A percentile compares a stretch with the other conserved stretches of the same genome.
These are phyloP conservation scores for Rachycentron canadum DNA, from an alignment of 2,797 vertebrate genomes.

Conservation along the genomic window DNA sequence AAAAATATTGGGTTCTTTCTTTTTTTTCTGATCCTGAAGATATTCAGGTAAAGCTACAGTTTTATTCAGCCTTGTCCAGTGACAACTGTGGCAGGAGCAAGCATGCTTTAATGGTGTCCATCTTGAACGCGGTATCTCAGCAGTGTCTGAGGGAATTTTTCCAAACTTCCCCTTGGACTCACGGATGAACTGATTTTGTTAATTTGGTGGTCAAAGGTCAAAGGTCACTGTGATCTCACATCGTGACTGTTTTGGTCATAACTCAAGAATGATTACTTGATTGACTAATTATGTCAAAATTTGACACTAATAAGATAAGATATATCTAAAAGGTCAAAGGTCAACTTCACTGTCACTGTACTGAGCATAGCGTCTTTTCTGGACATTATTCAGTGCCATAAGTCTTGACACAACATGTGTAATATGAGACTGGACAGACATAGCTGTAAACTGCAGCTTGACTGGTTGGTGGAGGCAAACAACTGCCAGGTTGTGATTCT, in stretches of 20 bases:
- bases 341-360: background rate
- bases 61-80: conserved; percentile 8
- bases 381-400: no score
- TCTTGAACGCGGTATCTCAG: background rate
- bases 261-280: background rate
- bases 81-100: background rate
- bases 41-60: conserved; percentile 15
- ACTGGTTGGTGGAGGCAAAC: background rate
- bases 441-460: no score
- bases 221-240: background rate
- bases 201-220: background rate
- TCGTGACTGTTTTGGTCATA: no score
- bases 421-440: background rate
- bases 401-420: no score
- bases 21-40: conserved; percentile 4
- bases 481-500: background rate
- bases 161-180: no score
- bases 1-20: conserved; percentile 11
- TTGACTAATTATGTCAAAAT: background rate
- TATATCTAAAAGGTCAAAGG: background rate
- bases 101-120: background rate
- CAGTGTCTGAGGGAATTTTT: background rate
- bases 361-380: no score
- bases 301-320: background rate
- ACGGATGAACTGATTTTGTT: background rate